A percentile compares a stretch with the other conserved stretches of the same genome.
Evolutionary conservation across 1,140 invertebrate species (phyloP).

Genomic region (Lithobius niger): DNA sequence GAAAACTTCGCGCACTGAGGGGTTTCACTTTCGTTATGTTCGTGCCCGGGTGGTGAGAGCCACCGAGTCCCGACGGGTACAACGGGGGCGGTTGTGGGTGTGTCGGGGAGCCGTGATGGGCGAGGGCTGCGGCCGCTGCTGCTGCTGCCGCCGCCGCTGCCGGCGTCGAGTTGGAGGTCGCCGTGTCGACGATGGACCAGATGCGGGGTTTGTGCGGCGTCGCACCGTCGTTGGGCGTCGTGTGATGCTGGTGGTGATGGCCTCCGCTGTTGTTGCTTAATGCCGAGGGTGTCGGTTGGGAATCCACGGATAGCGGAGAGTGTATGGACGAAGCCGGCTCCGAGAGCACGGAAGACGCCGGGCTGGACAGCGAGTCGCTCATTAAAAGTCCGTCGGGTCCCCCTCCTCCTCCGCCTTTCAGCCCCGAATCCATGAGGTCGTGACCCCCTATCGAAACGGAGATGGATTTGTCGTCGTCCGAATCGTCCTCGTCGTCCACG

Average conservation of each 20-base stretch:
- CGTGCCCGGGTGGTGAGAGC: too few relatives aligned
- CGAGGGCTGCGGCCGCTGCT: neutral
- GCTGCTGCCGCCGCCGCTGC: neutral
- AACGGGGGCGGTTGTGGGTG: too few relatives aligned
- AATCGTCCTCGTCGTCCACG: constrained; percentile 9
- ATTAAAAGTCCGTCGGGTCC: constrained; percentile 6
- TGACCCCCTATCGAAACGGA: neutral
- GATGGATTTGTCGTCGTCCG: constrained; percentile 1
- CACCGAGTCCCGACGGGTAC: too few relatives aligned
- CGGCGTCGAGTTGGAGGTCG: constrained; percentile 30
- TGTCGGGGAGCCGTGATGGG: too few relatives aligned
- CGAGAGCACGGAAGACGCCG: constrained; percentile 18
- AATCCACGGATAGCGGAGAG: constrained; percentile 39
- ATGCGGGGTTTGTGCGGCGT: constrained; percentile 56
- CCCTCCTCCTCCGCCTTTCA: too few relatives aligned
- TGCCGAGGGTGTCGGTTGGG: constrained; percentile 32
- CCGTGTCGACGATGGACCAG: constrained; percentile 87
- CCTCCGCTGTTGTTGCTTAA: constrained; percentile 37
- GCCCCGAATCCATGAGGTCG: constrained; percentile 1
- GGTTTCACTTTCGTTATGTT: neutral
- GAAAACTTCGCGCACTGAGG: constrained; percentile 16
- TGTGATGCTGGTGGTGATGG: constrained; percentile 5
- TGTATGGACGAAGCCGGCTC: constrained; percentile 25
- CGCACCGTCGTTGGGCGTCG: too few relatives aligned
- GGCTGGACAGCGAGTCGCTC: constrained; percentile 27